Percentiles rank a stretch among this genome's conserved stretches.
Conservation (phyloP, 1,140 invertebrate species). For the Trypoxylus dichotomus region DNA sequence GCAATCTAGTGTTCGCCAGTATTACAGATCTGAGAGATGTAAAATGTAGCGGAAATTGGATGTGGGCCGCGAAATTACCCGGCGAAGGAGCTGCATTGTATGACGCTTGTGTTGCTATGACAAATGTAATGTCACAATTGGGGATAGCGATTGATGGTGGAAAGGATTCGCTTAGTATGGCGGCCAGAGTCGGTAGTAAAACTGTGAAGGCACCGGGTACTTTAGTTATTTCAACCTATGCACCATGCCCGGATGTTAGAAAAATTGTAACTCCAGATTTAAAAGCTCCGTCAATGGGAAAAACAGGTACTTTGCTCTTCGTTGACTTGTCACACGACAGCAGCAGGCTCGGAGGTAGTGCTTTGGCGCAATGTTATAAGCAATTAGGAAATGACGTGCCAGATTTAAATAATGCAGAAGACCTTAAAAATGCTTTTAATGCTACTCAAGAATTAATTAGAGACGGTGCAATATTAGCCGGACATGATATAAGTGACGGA, state of each 20-base stretch:
- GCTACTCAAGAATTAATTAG: constrained; percentile 81
- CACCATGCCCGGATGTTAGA: constrained; percentile 86
- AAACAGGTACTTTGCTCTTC: constrained; percentile 64
- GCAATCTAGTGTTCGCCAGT: constrained; percentile 94
- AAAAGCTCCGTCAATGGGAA: constrained; percentile 64
- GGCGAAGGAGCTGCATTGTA: constrained; percentile 88
- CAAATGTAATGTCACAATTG: constrained; percentile 79
- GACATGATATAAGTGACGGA: constrained; percentile 97
- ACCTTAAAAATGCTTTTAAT: constrained; percentile 76
- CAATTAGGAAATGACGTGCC: constrained; percentile 82
- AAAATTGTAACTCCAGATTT: constrained; percentile 87
- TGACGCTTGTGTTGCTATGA: constrained; percentile 87
- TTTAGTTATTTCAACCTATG: constrained; percentile 93
- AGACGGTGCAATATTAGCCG: constrained; percentile 76
- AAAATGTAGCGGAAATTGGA: constrained; percentile 98
- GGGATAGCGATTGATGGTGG: constrained; percentile 96
- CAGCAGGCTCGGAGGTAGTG: constrained; percentile 83
- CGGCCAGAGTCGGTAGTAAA: constrained; percentile 73
- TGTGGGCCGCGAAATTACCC: constrained; percentile 96
- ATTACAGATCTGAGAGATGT: constrained; percentile 85
- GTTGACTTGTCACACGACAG: constrained; percentile 69
- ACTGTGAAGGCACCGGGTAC: constrained; percentile 91
- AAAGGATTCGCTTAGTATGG: constrained; percentile 98
- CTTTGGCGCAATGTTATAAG: constrained; percentile 86
- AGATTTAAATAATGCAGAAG: constrained; percentile 72